phyloP scores from a whole-genome alignment of 2,888 invertebrate species.

The Acleris cristana region DNA sequence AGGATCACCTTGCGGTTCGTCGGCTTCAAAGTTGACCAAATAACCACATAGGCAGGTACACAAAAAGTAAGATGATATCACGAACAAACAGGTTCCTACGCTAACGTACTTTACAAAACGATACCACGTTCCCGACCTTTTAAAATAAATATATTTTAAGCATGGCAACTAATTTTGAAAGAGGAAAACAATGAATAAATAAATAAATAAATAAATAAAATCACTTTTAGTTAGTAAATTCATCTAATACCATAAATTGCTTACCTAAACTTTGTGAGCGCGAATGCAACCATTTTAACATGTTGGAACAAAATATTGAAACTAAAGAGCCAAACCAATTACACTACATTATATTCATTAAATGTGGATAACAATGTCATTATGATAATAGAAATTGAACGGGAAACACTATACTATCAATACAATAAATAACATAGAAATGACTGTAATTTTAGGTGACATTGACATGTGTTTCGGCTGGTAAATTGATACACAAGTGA shows the following conservation, averaged over 20 bases:
- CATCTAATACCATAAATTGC: not conserved
- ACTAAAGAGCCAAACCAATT: too few species aligned
- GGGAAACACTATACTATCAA: too few species aligned
- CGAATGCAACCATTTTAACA: slow-evolving; percentile 1
- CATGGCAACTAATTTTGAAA: slow-evolving; percentile 11
- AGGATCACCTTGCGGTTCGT: slow-evolving; percentile 1
- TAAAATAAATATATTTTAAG: slow-evolving; percentile 18
- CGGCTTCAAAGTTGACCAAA: slow-evolving; percentile 15
- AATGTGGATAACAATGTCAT: too few species aligned
- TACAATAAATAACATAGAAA: too few species aligned
- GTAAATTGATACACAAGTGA: too few species aligned
- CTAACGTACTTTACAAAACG: slow-evolving; percentile 18
- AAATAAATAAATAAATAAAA: too few species aligned
- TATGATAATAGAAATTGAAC: too few species aligned
- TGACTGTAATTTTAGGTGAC: too few species aligned
- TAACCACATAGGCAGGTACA: slow-evolving; percentile 18
- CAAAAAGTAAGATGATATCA: slow-evolving; percentile 38
- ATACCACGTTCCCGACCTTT: slow-evolving; percentile 30
- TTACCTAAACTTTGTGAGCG: slow-evolving; percentile 5
- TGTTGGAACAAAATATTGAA: not conserved
- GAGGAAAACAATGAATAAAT: too few species aligned
- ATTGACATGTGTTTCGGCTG: too few species aligned
- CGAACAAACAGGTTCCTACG: slow-evolving; percentile 28
- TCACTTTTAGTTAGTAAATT: slow-evolving; percentile 10
- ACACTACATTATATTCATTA: too few species aligned